A percentile compares a stretch with the other conserved stretches of the same genome.
Conservation (phyloP, 2,888 invertebrate species). For the Hydrotaea diabolus region DNA sequence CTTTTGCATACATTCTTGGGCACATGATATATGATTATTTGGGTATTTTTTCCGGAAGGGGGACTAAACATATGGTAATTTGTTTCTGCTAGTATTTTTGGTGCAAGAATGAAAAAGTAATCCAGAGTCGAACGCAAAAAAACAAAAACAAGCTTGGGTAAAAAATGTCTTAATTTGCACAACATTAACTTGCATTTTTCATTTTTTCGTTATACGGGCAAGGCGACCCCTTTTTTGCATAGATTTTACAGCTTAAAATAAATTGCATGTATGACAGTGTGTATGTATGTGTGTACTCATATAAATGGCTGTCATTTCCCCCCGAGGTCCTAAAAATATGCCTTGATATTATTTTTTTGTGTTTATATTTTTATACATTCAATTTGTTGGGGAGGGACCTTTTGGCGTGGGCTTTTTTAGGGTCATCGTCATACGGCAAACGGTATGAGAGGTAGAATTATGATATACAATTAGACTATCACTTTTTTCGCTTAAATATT, state of each 20-base stretch:
- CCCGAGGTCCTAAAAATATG: conserved; percentile 62
- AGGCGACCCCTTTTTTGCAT: conserved; percentile 50
- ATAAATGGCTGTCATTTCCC: neutral
- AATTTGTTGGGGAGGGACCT: neutral
- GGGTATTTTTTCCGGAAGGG: conserved; percentile 43
- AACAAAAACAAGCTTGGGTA: conserved; percentile 41
- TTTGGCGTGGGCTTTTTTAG: neutral
- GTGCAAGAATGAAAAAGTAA: conserved; percentile 30
- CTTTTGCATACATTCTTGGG: neutral
- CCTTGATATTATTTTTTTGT: conserved; percentile 58
- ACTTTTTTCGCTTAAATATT: conserved; percentile 8
- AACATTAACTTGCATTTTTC: conserved; percentile 69
- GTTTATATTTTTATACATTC: conserved; percentile 31
- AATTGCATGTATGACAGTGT: conserved; percentile 66
- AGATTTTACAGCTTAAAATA: conserved; percentile 42
- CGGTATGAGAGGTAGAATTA: neutral
- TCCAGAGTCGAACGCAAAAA: conserved; percentile 23
- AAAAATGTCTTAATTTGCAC: conserved; percentile 70
- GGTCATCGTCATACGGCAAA: conserved; percentile 33
- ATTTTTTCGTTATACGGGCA: conserved; percentile 39
- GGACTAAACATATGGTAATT: conserved; percentile 60
- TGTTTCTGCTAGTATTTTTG: conserved; percentile 46
- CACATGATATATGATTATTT: conserved; percentile 66
- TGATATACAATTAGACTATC: conserved; percentile 18
- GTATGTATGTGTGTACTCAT: neutral